Percentiles rank a stretch among this genome's conserved stretches.
Evolutionary conservation across 2,113 vertebrate species (phyloP).

Genomic region (Aldabrachelys gigantea): DNA sequence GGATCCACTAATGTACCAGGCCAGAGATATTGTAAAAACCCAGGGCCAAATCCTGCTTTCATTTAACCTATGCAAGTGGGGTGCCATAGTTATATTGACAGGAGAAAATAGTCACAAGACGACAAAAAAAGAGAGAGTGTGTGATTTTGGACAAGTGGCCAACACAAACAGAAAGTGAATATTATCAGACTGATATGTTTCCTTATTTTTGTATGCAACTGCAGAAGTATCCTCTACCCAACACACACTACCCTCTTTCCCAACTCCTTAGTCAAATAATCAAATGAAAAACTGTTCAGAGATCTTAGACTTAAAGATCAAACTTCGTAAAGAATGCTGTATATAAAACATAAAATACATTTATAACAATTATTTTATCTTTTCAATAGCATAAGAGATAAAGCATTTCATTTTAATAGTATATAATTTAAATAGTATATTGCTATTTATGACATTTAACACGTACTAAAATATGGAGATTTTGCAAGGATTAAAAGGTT

Average conservation of each 20-base stretch:
- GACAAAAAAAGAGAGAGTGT: neutral
- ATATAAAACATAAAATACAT: neutral
- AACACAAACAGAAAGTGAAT: neutral
- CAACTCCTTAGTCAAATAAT: neutral
- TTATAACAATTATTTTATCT: neutral
- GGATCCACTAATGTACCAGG: neutral
- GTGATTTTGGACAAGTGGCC: neutral
- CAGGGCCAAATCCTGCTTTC: neutral
- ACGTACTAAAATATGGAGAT: fast-evolving
- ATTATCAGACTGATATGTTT: neutral
- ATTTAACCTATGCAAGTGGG: neutral
- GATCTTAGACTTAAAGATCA: neutral
- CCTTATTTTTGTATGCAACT: neutral
- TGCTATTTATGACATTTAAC: neutral
- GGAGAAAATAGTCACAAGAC: neutral
- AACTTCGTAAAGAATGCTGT: neutral
- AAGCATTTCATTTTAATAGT: neutral
- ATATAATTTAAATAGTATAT: neutral
- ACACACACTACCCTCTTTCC: neutral
- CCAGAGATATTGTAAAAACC: neutral
- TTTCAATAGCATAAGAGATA: neutral
- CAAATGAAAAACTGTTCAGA: neutral
- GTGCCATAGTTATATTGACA: neutral
- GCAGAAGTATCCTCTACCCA: neutral
- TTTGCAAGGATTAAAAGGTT: neutral